A percentile compares a stretch with the other conserved stretches of the same genome.
phyloP scores from a whole-genome alignment of 2,888 invertebrate species.

The Folsomia manolachei region DNA sequence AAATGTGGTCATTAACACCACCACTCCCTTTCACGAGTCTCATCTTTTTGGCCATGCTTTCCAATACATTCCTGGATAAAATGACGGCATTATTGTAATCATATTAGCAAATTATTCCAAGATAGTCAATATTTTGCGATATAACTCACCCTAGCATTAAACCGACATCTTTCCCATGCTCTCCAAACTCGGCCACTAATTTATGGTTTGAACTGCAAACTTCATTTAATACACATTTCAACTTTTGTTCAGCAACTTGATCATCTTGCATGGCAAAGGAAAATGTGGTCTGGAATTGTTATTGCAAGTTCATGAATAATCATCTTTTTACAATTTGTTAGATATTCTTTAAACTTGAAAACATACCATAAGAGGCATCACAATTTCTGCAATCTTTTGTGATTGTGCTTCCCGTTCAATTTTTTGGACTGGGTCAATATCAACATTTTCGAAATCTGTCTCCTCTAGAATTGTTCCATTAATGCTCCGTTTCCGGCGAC shows the following conservation, averaged over 20 bases:
- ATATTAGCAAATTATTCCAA: background rate
- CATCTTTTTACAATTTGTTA: background rate
- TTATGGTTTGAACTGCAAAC: background rate
- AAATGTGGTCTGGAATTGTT: background rate
- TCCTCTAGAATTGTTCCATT: background rate
- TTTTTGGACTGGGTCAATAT: background rate
- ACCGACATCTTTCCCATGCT: slow-evolving; percentile 2
- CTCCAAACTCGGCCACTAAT: slow-evolving; percentile 1
- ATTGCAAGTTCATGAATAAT: no score
- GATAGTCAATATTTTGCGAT: background rate
- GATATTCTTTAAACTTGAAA: background rate
- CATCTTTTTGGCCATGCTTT: background rate
- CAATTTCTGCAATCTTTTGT: background rate
- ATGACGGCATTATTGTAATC: background rate
- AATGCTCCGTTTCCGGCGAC: background rate
- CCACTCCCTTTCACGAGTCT: background rate
- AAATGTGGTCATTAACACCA: background rate
- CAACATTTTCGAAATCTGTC: background rate
- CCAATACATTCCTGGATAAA: background rate
- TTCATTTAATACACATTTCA: slow-evolving; percentile 1
- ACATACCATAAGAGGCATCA: background rate
- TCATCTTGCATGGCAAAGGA: background rate
- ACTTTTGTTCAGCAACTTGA: background rate
- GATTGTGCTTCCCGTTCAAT: background rate
- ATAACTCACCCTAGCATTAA: slow-evolving; percentile 6